Conservation (phyloP, 2,888 invertebrate genomes). For the Catocala fraxini region DNA sequence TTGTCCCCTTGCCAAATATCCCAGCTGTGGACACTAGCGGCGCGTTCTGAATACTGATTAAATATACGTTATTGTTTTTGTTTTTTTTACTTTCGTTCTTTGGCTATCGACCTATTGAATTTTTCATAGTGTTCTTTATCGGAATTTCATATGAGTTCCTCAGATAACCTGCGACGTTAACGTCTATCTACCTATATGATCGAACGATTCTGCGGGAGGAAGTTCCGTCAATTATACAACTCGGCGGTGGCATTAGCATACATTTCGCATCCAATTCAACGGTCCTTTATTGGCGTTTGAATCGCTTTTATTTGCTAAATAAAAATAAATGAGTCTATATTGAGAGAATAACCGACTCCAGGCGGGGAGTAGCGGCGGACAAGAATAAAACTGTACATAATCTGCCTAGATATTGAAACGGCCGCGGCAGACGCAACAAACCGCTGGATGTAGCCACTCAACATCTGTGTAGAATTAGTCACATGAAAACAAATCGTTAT, state of each 20-base stretch:
- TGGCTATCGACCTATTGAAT: slow-evolving; percentile 79
- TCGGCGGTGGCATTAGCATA: slow-evolving; percentile 75
- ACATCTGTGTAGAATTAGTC: slow-evolving; percentile 47
- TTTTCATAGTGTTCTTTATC: slow-evolving; percentile 79
- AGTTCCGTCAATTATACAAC: slow-evolving; percentile 77
- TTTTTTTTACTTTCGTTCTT: slow-evolving; percentile 79
- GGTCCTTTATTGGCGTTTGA: slow-evolving; percentile 72
- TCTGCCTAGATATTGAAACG: slow-evolving; percentile 31
- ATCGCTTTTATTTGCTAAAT: slow-evolving; percentile 77
- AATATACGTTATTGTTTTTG: slow-evolving; percentile 80
- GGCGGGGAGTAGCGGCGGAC: slow-evolving; percentile 42
- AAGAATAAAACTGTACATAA: slow-evolving; percentile 51
- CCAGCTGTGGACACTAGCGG: slow-evolving; percentile 77
- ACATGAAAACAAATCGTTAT: slow-evolving; percentile 53
- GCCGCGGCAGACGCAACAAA: slow-evolving; percentile 15
- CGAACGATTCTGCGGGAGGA: slow-evolving; percentile 72
- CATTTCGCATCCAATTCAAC: slow-evolving; percentile 76
- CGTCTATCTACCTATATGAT: slow-evolving; percentile 73
- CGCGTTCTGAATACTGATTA: slow-evolving; percentile 83
- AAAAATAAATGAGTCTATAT: slow-evolving; percentile 78
- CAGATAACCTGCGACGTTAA: slow-evolving; percentile 65
- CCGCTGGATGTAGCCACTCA: slow-evolving; percentile 24
- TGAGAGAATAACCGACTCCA: slow-evolving; percentile 57
- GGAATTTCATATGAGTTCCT: slow-evolving; percentile 71
- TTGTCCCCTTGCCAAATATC: slow-evolving; percentile 82